Base-by-base conservation (phyloP, 2,797 vertebrate genomes). In the Thripadectes ignobilis region DNA sequence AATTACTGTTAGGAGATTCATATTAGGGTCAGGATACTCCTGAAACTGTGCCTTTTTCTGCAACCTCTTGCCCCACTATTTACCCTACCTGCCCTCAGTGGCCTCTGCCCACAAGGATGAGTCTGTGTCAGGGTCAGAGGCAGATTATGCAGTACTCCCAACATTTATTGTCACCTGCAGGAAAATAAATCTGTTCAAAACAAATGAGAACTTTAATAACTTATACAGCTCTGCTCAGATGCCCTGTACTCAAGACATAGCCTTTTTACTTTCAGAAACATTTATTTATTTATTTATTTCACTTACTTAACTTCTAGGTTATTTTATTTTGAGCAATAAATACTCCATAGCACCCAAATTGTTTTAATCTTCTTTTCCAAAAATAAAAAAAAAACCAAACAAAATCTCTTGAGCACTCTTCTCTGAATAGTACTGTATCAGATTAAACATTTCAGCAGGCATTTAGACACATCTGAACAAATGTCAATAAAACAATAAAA, bases 401-500 rank as follows among this genome's bases (percentile, higher is more conserved):
- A 13, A 39, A 78, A 89, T 71, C 52, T 82, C 49, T 48, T 63
- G 48, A 85, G 54, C 32, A n/a, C 38, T 90, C 57, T 80, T 84
- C 45, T 89, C 49, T 85, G 71, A 92, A 74, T 7, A 58, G 65
- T 77, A 59, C 85, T 84, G 63, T 65, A 49, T 30, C 4, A n/a
- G 69, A 88, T 94, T 83, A 96, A 95, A 65, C 19, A 71, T 89
- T 91, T 71, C 67, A 77, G 49, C 27, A 49, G 63, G 54, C 51
- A 55, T 93, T 94, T 92, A 91, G 81, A 82, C 26, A 43, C 34
- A 48, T 94, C 68, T 74, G 38, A 1, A 1, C 24, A 79, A 93
- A 88, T 43, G 21, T 77, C 78, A 91, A 85, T 58, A 89, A 66
- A 87, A 87, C 78, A 91, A 87, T 61, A 87, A 66, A 87, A 89